phyloP scores from a whole-genome alignment of 2,888 invertebrate genomes.

The Troilus luridus region DNA sequence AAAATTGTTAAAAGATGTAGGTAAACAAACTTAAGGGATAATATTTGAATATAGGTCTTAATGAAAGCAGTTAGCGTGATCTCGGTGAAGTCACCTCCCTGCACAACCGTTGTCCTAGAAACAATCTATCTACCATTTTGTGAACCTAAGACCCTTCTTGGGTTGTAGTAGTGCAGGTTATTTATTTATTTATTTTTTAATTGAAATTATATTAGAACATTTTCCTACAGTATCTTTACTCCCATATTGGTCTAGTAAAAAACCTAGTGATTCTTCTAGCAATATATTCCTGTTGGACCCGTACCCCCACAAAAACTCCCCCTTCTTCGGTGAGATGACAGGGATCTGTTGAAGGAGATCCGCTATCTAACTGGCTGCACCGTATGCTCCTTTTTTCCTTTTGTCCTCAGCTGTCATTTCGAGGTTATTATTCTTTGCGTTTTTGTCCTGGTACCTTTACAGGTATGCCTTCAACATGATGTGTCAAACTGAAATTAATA shows the following conservation, averaged over 20 bases:
- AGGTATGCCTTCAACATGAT: neutral
- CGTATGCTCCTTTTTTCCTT: neutral
- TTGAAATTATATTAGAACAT: too few relatives aligned
- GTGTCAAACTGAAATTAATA: neutral
- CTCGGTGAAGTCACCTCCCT: too few relatives aligned
- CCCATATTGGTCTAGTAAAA: neutral
- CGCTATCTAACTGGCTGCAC: slow-evolving; percentile 38
- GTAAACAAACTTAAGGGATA: too few relatives aligned
- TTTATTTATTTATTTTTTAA: too few relatives aligned
- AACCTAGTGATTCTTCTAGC: neutral
- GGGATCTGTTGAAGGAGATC: slow-evolving; percentile 17
- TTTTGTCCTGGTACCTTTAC: neutral
- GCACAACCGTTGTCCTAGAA: too few relatives aligned
- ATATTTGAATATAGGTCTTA: too few relatives aligned
- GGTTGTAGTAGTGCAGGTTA: too few relatives aligned
- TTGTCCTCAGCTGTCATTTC: slow-evolving; percentile 7
- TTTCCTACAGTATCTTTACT: neutral
- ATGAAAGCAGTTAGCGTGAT: too few relatives aligned
- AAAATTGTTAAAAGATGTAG: too few relatives aligned
- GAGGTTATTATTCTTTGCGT: neutral
- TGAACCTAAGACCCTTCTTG: too few relatives aligned
- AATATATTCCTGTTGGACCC: neutral
- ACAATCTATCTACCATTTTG: too few relatives aligned
- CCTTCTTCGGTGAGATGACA: neutral
- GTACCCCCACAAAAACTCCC: neutral